A percentile compares a stretch with the other conserved stretches of the same genome.
These are phyloP conservation scores for Prochilodus magdalenae DNA, from an alignment of 2,113 vertebrate genomes.

Conservation along the genomic window DNA sequence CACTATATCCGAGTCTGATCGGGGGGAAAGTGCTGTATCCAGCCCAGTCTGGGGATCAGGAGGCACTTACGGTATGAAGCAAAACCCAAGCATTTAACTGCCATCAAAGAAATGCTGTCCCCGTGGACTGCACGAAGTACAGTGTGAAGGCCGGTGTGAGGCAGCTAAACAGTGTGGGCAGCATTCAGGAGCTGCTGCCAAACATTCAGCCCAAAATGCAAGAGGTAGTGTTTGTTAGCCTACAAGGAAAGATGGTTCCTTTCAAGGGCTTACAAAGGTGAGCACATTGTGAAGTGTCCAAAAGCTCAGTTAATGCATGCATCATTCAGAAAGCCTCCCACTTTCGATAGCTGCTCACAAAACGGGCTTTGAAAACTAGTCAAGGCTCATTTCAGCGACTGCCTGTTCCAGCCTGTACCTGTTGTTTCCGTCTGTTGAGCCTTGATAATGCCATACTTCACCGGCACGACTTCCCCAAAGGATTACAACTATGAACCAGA, in stretches of 20 bases:
- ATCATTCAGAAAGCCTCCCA: slow-evolving; percentile 4
- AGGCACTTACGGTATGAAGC: neutral
- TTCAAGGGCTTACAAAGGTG: neutral
- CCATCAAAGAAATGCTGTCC: slow-evolving; percentile 17
- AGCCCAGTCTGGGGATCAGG: slow-evolving; percentile 1
- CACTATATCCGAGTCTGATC: neutral
- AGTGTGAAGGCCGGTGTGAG: neutral
- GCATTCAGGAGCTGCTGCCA: neutral
- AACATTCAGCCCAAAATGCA: neutral
- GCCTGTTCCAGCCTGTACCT: neutral
- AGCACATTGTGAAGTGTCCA: too few relatives aligned
- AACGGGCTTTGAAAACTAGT: neutral
- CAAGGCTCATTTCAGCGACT: neutral
- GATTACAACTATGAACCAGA: neutral
- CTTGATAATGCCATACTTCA: neutral
- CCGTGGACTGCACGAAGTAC: neutral
- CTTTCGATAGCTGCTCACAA: neutral
- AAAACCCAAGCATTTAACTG: neutral
- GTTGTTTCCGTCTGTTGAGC: neutral
- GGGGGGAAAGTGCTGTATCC: slow-evolving; percentile 9
- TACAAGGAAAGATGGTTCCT: neutral
- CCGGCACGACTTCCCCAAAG: neutral
- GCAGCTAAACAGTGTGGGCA: neutral
- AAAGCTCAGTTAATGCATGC: neutral
- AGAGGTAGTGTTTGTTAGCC: neutral